phyloP scores from a whole-genome alignment of 2,888 invertebrate species.

The Boloria euphrosyne region DNA sequence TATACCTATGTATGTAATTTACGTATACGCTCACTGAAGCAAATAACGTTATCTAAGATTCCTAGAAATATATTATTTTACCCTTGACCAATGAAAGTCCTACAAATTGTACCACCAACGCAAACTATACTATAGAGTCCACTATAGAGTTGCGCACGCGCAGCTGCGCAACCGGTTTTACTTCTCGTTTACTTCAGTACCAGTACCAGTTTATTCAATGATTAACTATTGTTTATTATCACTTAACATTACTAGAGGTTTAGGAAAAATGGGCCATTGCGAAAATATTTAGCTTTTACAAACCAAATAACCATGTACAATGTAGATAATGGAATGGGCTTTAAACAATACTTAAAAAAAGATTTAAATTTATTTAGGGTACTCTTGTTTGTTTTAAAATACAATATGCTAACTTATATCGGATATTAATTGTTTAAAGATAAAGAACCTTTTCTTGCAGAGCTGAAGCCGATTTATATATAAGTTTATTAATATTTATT shows the following conservation, averaged over 20 bases:
- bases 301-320: neutral
- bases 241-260: constrained; percentile 2
- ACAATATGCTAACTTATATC: too few relatives aligned
- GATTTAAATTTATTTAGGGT: too few relatives aligned
- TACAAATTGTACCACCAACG: constrained; percentile 37
- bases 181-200: constrained; percentile 64
- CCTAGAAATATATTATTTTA: neutral
- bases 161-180: constrained; percentile 78
- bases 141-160: constrained; percentile 57
- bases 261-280: neutral
- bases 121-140: constrained; percentile 26
- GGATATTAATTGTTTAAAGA: too few relatives aligned
- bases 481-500: too few relatives aligned
- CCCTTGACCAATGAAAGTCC: constrained; percentile 34
- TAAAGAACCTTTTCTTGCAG: too few relatives aligned
- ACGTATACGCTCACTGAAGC: too few relatives aligned
- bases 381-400: too few relatives aligned
- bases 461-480: too few relatives aligned
- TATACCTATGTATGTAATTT: too few relatives aligned
- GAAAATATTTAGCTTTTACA: constrained; percentile 2
- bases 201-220: constrained; percentile 2
- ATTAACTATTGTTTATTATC: constrained; percentile 14
- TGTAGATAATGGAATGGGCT: neutral
- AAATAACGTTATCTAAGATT: too few relatives aligned
- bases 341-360: too few relatives aligned